Percentiles rank a stretch among this genome's conserved stretches.
These are phyloP conservation scores for Andrena praecox DNA, from an alignment of 2,888 invertebrate species.

Conservation along the genomic window DNA sequence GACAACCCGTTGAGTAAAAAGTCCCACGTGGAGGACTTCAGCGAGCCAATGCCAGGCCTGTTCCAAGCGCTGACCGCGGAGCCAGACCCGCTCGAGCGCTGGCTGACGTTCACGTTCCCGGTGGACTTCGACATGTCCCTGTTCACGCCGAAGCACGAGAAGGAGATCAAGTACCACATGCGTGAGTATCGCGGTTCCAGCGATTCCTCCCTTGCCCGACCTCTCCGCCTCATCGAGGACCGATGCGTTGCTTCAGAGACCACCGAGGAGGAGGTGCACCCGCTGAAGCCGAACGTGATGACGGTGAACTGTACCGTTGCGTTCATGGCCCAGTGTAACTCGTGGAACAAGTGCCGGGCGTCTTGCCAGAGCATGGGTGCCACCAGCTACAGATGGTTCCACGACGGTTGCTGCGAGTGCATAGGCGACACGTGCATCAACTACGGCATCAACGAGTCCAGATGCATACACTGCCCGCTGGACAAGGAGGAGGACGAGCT, in stretches of 20 bases:
- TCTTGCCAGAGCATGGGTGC: conserved; percentile 94
- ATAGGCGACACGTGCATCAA: conserved; percentile 95
- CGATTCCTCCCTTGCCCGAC: no score
- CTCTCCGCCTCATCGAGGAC: neutral
- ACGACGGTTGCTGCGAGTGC: conserved; percentile 97
- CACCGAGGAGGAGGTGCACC: conserved; percentile 87
- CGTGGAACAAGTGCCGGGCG: conserved; percentile 93
- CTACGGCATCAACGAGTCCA: conserved; percentile 95
- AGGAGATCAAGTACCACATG: conserved; percentile 90
- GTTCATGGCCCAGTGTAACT: conserved; percentile 95
- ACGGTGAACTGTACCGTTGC: conserved; percentile 96
- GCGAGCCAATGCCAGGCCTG: conserved; percentile 92
- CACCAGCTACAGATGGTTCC: conserved; percentile 95
- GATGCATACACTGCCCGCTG: conserved; percentile 85
- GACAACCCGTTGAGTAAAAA: conserved; percentile 90
- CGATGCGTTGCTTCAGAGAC: conserved; percentile 86
- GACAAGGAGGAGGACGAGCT: conserved; percentile 78
- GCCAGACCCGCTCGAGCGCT: conserved; percentile 91
- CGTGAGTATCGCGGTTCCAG: conserved; percentile 86
- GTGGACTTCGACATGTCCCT: conserved; percentile 90
- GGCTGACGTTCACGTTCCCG: conserved; percentile 94
- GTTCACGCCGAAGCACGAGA: conserved; percentile 88
- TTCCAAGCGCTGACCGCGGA: conserved; percentile 93
- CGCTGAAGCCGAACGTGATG: conserved; percentile 87
- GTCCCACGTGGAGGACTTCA: conserved; percentile 94